Conservation (phyloP, 1,140 invertebrate species). For the Thalassaphorura encarpata region DNA sequence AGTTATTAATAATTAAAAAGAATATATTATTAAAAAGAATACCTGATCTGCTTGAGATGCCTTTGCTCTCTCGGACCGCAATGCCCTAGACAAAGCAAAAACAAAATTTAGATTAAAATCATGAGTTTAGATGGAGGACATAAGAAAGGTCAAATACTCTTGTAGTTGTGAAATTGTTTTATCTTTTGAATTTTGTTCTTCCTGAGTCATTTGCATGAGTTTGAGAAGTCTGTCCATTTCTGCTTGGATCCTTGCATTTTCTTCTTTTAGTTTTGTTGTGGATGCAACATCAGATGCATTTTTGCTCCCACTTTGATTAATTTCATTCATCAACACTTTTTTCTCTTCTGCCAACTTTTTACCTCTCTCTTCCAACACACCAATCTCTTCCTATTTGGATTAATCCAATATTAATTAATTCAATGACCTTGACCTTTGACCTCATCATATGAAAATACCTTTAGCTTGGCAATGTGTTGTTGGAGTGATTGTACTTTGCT, state of each 20-base stretch:
- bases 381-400: constrained; percentile 1
- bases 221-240: constrained; percentile 84
- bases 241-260: constrained; percentile 52
- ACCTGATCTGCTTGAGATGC: constrained; percentile 12
- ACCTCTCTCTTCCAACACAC: not conserved
- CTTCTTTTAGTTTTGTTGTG: not conserved
- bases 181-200: constrained; percentile 90
- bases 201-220: constrained; percentile 87
- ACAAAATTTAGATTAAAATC: constrained; percentile 7
- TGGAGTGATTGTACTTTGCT: not conserved
- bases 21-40: too few species aligned
- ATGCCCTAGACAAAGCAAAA: not conserved
- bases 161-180: constrained; percentile 89
- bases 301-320: constrained; percentile 27
- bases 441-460: not conserved
- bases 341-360: too few species aligned
- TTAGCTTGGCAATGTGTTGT: too few species aligned
- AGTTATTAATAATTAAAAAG: too few species aligned
- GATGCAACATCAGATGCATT: not conserved
- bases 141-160: constrained; percentile 54
- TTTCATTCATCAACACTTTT: constrained; percentile 28
- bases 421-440: not conserved
- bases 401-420: not conserved
- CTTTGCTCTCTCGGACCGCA: constrained; percentile 5
- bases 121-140: not conserved